Evolutionary conservation across 2,797 vertebrate species (phyloP), one percentile per base, ranked within the genome.

Genomic region (Dicrostonyx torquatus): DNA sequence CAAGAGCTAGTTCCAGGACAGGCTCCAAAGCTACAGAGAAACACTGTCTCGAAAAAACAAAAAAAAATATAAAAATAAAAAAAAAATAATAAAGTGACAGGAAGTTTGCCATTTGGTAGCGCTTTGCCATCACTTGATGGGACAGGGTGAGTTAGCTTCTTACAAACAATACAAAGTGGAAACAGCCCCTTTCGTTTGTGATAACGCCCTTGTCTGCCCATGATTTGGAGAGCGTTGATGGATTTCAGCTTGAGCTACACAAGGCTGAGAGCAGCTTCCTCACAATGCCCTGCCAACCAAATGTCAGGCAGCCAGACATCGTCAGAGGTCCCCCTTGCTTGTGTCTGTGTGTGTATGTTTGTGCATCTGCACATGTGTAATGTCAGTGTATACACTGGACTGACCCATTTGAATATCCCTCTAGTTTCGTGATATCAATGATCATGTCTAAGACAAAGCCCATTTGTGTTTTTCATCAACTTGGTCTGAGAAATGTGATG

Each of bases 271-370:
- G 90, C 89, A 78, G 18, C 85, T 75, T 90, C 93, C 75, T 90
- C 53, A 77, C 37, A 95, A 89, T 85, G 77, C 53, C 26, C 43
- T 76, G 79, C 96, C 58, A 93, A 55, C 37, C 90, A 92, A 94
- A 93, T 24, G 83, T 55, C 50, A 82, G n/a, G 72, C 24, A 93
- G 40, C 93, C 55, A 87, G 43, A 94, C 62, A 73, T 0, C 29
- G 55, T 68, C 68, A 91, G 87, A 70, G 50, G 43, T 37, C 76
- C 83, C 94, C 45, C 70, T 2, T 40, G 58, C 34, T 29, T 68
- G 22, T 48, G 45, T 37, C 34, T 26, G 8, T 31, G 24, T 73
- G 60, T 62, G 34, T 22, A 18, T 48, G 34, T 40, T 50, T 64
- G 15, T 10, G 10, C 1, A 2, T 5, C 6, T 2, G 2, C 11